phyloP scores from a whole-genome alignment of 2,888 invertebrate species.

The Callyntrura sp. region DNA sequence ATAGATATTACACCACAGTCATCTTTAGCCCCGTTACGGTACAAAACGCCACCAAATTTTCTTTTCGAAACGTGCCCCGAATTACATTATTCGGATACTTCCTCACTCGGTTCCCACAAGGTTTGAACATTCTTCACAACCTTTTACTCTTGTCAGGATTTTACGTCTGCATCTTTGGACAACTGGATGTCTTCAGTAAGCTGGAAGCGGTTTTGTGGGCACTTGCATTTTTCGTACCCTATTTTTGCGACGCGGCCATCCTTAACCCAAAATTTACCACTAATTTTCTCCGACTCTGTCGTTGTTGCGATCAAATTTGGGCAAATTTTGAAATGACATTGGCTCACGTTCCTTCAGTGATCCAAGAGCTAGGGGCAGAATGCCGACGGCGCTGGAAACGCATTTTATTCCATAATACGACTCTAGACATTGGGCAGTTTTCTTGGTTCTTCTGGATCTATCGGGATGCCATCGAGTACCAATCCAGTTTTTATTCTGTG shows the following conservation, averaged over 20 bases:
- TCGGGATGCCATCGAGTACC: background rate
- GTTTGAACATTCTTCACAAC: background rate
- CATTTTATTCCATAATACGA: background rate
- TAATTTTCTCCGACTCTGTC: background rate
- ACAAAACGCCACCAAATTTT: background rate
- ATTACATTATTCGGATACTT: background rate
- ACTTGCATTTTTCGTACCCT: background rate
- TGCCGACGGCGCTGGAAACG: background rate
- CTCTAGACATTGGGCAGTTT: background rate
- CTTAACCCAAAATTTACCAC: background rate
- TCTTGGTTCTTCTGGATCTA: background rate
- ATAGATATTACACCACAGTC: background rate
- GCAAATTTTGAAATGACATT: background rate
- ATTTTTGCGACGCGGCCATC: background rate
- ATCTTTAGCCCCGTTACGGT: background rate
- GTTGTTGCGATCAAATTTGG: too few species aligned
- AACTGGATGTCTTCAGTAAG: conserved; percentile 15
- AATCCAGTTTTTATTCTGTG: background rate
- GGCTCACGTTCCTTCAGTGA: background rate
- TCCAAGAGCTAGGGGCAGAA: background rate
- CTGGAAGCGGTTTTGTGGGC: background rate
- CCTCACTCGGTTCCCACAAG: background rate
- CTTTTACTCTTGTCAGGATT: background rate
- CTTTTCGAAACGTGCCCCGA: background rate
- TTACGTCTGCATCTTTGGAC: background rate